Conservation (phyloP, 2,113 vertebrate genomes). For the Galbula dea region DNA sequence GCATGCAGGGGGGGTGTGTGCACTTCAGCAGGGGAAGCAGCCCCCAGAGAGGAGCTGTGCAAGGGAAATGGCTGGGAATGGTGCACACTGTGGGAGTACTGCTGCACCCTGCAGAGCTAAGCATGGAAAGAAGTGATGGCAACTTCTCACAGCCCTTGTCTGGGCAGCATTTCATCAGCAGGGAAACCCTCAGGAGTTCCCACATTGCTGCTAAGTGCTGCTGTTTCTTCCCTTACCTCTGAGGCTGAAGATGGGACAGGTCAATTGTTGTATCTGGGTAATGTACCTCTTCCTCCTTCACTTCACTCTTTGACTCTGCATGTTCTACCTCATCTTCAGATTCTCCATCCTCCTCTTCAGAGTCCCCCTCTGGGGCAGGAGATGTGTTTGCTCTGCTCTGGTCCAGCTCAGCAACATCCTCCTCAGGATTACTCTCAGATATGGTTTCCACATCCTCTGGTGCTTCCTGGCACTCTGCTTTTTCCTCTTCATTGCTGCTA, state of each 20-base stretch:
- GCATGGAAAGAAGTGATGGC: not conserved
- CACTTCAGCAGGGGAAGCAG: too few species aligned
- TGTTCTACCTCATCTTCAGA: slow-evolving; percentile 40
- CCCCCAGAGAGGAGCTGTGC: too few species aligned
- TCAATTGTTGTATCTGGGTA: slow-evolving; percentile 93
- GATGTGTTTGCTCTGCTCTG: not conserved
- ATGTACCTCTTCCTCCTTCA: slow-evolving; percentile 65
- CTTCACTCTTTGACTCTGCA: slow-evolving; percentile 18
- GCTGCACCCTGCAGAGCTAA: not conserved
- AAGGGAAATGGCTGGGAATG: too few species aligned
- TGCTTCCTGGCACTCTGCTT: slow-evolving; percentile 20
- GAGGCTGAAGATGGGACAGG: slow-evolving; percentile 88
- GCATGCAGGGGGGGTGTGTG: too few species aligned
- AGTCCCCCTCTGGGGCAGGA: slow-evolving; percentile 51
- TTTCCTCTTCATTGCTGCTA: slow-evolving; percentile 67
- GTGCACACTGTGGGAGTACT: too few species aligned
- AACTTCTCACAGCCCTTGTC: not conserved
- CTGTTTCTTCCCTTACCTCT: slow-evolving; percentile 74
- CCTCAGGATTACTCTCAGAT: not conserved
- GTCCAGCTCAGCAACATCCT: not conserved
- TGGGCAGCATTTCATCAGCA: not conserved
- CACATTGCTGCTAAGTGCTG: accelerated
- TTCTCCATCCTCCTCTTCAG: slow-evolving; percentile 42
- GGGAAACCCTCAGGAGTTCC: not conserved
- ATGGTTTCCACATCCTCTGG: not conserved